Evolutionary conservation across 2,797 vertebrate genomes (phyloP).

Genomic region (Rhinogobio ventralis): DNA sequence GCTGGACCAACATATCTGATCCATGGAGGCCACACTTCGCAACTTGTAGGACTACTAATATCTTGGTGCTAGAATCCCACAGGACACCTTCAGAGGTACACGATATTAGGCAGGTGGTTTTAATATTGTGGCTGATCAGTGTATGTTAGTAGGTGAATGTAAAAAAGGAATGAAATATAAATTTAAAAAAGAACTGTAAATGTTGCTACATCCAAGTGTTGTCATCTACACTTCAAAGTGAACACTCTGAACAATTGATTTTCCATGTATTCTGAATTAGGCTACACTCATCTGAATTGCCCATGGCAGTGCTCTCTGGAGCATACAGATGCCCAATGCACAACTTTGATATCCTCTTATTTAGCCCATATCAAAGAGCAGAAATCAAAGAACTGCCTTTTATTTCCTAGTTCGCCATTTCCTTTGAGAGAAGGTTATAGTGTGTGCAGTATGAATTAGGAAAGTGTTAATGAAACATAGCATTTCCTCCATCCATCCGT

Average conservation of each 20-base stretch:
- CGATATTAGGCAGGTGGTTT: neutral
- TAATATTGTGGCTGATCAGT: neutral
- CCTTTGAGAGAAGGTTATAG: neutral
- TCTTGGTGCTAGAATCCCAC: neutral
- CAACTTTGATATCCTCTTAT: constrained; percentile 45
- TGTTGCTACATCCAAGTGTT: constrained; percentile 28
- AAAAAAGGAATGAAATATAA: neutral
- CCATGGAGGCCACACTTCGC: neutral
- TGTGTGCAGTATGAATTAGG: neutral
- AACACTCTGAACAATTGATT: constrained; percentile 19
- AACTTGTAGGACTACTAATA: neutral
- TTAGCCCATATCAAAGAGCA: constrained; percentile 44
- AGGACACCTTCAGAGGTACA: neutral
- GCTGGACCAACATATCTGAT: neutral
- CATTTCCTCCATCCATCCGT: neutral
- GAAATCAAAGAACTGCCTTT: constrained; percentile 41
- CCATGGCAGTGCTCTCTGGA: neutral
- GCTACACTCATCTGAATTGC: constrained; percentile 3
- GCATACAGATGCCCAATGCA: constrained; percentile 26
- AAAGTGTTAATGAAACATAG: constrained; percentile 13
- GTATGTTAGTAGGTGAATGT: neutral
- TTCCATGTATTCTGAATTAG: constrained; percentile 30
- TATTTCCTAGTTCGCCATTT: constrained; percentile 40
- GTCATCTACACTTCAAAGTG: constrained; percentile 49
- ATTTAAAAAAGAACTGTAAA: constrained; percentile 15